A percentile compares a stretch with the other conserved stretches of the same genome.
These are phyloP conservation scores for Sympetrum striolatum DNA, from an alignment of 2,888 invertebrate species.

Conservation along the genomic window DNA sequence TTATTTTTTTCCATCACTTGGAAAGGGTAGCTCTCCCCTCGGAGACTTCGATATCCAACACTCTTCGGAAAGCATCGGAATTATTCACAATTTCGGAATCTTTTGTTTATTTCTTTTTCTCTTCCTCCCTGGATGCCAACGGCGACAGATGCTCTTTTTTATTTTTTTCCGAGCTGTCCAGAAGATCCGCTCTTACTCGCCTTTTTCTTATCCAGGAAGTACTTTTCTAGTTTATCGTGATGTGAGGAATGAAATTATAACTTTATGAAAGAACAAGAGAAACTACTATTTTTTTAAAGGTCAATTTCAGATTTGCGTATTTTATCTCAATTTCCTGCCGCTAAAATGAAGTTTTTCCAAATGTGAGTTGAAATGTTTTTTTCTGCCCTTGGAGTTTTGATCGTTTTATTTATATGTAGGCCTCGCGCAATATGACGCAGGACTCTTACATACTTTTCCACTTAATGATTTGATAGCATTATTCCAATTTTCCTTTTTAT, in stretches of 20 bases:
- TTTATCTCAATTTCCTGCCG: too few relatives aligned
- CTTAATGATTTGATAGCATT: too few relatives aligned
- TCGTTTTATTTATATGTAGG: too few relatives aligned
- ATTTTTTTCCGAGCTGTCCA: not conserved
- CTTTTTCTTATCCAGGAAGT: not conserved
- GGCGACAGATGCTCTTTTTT: not conserved
- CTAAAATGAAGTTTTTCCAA: too few relatives aligned
- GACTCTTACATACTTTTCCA: too few relatives aligned
- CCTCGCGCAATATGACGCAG: too few relatives aligned
- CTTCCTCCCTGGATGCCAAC: not conserved
- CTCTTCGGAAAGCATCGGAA: not conserved
- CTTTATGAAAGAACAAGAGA: too few relatives aligned
- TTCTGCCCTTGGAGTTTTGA: too few relatives aligned
- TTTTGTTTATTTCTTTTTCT: not conserved
- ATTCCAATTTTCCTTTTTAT: too few relatives aligned
- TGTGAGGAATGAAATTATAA: not conserved
- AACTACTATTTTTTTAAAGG: too few relatives aligned
- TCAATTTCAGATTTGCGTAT: too few relatives aligned
- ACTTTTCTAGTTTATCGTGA: not conserved
- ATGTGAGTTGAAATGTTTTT: too few relatives aligned
- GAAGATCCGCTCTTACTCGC: not conserved
- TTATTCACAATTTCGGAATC: conserved; percentile 26
- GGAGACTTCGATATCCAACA: conserved; percentile 4
- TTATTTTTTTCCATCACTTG: not conserved
- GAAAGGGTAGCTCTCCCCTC: not conserved